Evolutionary conservation across 37 sponge, comb jelly and placozoan genomes (phyloP), one percentile per base, ranked within the genome.

Genomic region (Lycopodina hypogea): DNA sequence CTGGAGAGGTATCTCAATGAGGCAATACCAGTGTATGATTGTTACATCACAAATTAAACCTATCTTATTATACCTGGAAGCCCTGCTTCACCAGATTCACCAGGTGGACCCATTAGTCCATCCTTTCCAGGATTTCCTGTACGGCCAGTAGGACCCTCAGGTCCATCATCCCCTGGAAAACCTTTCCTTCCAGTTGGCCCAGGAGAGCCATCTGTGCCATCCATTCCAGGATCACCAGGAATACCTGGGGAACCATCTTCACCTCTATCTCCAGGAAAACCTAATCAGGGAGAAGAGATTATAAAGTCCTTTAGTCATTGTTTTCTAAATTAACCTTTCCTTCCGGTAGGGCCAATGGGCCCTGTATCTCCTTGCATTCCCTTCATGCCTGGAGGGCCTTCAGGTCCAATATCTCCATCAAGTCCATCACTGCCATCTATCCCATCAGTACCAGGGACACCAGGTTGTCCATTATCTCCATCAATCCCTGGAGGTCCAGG

Each of bases 311-410:
- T 17, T 53, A 17, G 17, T 17, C 55, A 19, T 53, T 53, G 55
- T 53, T 53, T 17, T 53, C n/a, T n/a, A n/a, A n/a, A n/a, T 45
- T 12, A 45, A 45, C 77, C 88, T 24, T 75, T 50, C n/a, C 52
- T 58, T 69, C 82, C 88, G 1, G 74, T 33, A 11, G 38, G 42
- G 3, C 77, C 78, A 9, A 69, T 19, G 12, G 34, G 38, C 11
- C 72, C 72, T 29, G 71, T 69, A 21, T 30, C 15, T 52, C 84
- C 84, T 4, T 71, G 77, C 8, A 37, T 77, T 6, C 74, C 70
- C 36, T 70, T 70, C 70, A 70, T 24, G 3, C 70, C 70, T 22
- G 70, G 70, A 4, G 67, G 67, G 19, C 67, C 67, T 66, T 66
- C 28, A 21, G 60, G 42, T 60, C 76, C 76, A 39, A 61, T 61